Conservation (phyloP, 2,888 invertebrate species). For the Uropetala carovei region DNA sequence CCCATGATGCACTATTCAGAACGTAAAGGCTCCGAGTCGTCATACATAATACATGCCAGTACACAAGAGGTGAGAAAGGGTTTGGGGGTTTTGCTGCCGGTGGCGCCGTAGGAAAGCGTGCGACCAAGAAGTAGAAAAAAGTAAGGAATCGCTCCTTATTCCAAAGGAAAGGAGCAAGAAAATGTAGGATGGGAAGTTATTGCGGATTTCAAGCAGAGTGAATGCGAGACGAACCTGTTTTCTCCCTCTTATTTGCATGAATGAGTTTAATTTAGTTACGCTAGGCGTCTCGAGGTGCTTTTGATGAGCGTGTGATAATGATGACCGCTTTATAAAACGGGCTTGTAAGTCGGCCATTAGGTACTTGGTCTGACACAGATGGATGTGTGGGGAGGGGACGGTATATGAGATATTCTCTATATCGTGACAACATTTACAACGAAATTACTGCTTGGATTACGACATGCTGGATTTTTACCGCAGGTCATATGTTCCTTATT, state of each 20-base stretch:
- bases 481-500: no score
- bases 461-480: no score
- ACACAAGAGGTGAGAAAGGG: neutral
- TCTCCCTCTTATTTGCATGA: neutral
- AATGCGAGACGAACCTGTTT: neutral
- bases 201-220: neutral
- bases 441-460: neutral
- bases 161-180: neutral
- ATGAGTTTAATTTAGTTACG: neutral
- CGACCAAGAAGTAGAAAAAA: neutral
- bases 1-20: conserved; percentile 37
- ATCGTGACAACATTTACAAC: neutral
- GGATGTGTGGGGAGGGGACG: neutral
- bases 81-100: neutral
- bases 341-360: no score
- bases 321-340: neutral
- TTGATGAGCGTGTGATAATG: neutral
- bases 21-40: conserved; percentile 26
- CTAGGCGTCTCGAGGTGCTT: neutral
- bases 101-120: neutral
- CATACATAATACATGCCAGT: conserved; percentile 31
- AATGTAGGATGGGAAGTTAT: neutral
- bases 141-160: neutral
- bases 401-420: neutral
- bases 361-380: neutral